Percentiles rank a stretch among this genome's conserved stretches.
Evolutionary conservation across 1,140 invertebrate genomes (phyloP).

Genomic region (Sminthurinus signatus): DNA sequence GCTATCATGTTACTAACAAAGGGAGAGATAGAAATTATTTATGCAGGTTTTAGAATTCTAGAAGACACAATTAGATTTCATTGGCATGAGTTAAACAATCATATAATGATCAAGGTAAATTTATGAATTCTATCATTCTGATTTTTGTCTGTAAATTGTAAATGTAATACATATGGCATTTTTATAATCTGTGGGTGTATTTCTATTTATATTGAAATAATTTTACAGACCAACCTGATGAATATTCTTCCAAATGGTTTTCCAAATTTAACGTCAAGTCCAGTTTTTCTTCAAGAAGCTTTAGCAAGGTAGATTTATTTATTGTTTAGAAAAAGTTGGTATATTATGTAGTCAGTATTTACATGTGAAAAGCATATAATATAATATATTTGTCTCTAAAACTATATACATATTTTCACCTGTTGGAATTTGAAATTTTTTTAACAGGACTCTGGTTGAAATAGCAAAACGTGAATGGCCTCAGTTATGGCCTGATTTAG

Average conservation of each 20-base stretch:
- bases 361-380: neutral
- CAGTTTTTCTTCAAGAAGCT: conserved; percentile 25
- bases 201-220: neutral
- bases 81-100: conserved; percentile 20
- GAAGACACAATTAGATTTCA: conserved; percentile 27
- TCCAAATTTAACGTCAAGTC: neutral
- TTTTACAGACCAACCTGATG: conserved; percentile 19
- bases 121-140: neutral
- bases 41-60: conserved; percentile 22
- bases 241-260: conserved; percentile 23
- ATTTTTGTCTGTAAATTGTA: neutral
- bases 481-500: conserved; percentile 34
- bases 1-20: conserved; percentile 14
- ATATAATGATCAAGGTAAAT: conserved; percentile 26
- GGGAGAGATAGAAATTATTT: conserved; percentile 16
- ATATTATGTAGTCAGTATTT: neutral
- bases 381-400: neutral
- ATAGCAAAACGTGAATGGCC: conserved; percentile 39
- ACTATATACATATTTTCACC: no score
- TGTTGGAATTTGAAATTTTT: conserved; percentile 5
- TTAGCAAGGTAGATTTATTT: conserved; percentile 20
- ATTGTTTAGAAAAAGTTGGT: neutral
- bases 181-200: neutral
- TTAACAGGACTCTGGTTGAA: conserved; percentile 34
- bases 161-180: neutral